Evolutionary conservation across 2,888 invertebrate species (phyloP).

Genomic region (Hirtodrosophila cameraria): DNA sequence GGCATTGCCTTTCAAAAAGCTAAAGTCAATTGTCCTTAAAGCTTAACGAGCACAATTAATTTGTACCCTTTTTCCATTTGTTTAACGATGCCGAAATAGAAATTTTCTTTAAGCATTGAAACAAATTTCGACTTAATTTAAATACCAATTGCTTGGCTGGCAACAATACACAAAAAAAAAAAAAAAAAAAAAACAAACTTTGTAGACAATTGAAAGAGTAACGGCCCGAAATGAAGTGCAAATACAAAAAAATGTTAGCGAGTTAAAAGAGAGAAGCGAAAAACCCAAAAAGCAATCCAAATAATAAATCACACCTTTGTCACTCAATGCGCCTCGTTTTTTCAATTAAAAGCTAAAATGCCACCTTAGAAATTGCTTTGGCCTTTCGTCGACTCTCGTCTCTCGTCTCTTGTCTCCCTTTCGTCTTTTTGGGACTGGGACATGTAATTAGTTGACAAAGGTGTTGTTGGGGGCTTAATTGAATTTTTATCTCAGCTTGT

Average conservation of each 20-base stretch:
- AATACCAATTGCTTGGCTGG: constrained; percentile 41
- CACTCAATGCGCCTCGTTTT: constrained; percentile 61
- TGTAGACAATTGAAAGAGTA: constrained; percentile 56
- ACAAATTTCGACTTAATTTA: constrained; percentile 58
- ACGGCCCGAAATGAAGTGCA: constrained; percentile 51
- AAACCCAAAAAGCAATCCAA: constrained; percentile 60
- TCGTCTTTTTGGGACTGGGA: too few relatives aligned
- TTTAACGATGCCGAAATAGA: constrained; percentile 39
- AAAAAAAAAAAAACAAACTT: constrained; percentile 36
- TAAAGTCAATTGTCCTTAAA: constrained; percentile 41
- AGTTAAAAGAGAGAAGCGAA: constrained; percentile 14
- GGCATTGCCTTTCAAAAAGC: constrained; percentile 8
- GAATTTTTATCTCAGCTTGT: constrained; percentile 72
- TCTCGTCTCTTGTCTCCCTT: too few relatives aligned
- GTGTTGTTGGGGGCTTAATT: constrained; percentile 65
- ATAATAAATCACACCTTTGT: constrained; percentile 77
- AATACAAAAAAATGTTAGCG: constrained; percentile 33
- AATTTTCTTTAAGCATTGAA: constrained; percentile 35
- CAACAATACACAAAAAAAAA: constrained; percentile 7
- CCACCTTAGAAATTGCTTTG: constrained; percentile 57
- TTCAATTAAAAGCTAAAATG: constrained; percentile 71
- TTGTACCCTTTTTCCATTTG: constrained; percentile 37
- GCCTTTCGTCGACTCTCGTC: constrained; percentile 64
- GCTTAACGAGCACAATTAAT: constrained; percentile 38
- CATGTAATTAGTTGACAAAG: constrained; percentile 78